Base-by-base conservation (phyloP, 2,797 vertebrate species). In the Phrynocephalus forsythii region DNA sequence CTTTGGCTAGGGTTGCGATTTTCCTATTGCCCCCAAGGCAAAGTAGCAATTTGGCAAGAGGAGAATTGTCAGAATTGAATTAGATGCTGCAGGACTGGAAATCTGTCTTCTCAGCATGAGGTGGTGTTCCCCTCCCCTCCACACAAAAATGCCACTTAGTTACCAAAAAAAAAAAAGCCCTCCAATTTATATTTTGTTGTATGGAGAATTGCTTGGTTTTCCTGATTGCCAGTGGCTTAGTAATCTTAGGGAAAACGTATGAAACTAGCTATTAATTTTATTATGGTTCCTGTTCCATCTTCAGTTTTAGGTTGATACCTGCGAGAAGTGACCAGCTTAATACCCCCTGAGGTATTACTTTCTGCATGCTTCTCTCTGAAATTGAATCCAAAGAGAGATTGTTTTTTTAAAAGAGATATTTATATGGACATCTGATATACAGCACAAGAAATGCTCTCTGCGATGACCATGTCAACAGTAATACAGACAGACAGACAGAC, bases 281-380 rank as follows among this genome's bases (percentile, higher is more conserved):
- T 28, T 85, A 76, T 24, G n/a, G 91, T 92, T 79, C 90, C 92
- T 87, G 89, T 92, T 91, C 56, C 52, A 83, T 79, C 84, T 88
- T 91, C 67, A 86, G 88, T 91, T 68, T 81, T 91, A 85, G 81
- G 69, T 68, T 82, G 85, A 56, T 83, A 78, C 78, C 78, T 83
- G 73, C 85, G 83, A 87, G 71, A 68, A 73, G 15, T 38, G n/a
- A 56, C 52, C 28, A 86, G 1, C 56, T 83, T 68, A 76, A 60
- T n/a, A 5, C 83, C 22, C 84, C 0, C 33, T 87, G 38, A 78
- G 44, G 18, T 50, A 26, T 13, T 18, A 20, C 30, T 68, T 48
- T 15, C 18, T 69, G 3, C 20, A 15, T 33, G 28, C 91, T 86
- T 68, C 84, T 81, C 71, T 28, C 71, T 72, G 73, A 18, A 38